Evolutionary conservation across 2,888 invertebrate genomes (phyloP).

Genomic region (Choreutis nemorana): DNA sequence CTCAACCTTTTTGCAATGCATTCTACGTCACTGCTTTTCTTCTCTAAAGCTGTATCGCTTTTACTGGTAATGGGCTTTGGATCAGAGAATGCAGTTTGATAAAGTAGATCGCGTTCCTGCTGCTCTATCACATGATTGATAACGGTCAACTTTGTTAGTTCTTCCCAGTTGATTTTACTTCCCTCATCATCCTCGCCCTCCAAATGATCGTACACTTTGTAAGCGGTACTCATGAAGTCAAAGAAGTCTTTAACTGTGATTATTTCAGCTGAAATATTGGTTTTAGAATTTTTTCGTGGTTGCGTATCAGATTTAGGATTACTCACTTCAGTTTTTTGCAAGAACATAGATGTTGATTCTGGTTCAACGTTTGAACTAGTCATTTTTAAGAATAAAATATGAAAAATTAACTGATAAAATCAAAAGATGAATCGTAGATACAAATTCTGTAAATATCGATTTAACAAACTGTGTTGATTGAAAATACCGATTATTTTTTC

Average conservation of each 20-base stretch:
- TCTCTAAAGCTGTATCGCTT: slow-evolving; percentile 40
- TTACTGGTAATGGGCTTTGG: slow-evolving; percentile 38
- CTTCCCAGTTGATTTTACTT: slow-evolving; percentile 58
- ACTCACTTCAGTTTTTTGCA: slow-evolving; percentile 34
- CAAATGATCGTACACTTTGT: slow-evolving; percentile 68
- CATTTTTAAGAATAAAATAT: no score
- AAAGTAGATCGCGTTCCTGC: slow-evolving; percentile 48
- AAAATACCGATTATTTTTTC: no score
- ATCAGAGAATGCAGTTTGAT: slow-evolving; percentile 33
- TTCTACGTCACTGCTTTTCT: slow-evolving; percentile 24
- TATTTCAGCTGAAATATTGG: slow-evolving; percentile 57
- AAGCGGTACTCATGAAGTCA: slow-evolving; percentile 76
- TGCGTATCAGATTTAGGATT: slow-evolving; percentile 25
- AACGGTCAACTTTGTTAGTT: slow-evolving; percentile 54
- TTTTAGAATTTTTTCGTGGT: slow-evolving; percentile 30
- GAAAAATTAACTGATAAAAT: no score
- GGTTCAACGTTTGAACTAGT: slow-evolving; percentile 37
- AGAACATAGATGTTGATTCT: slow-evolving; percentile 46
- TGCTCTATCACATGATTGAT: slow-evolving; percentile 56
- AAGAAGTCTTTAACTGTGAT: slow-evolving; percentile 75
- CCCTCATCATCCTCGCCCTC: slow-evolving; percentile 50
- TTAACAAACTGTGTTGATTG: no score
- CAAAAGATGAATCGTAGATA: no score
- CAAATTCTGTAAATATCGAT: no score
- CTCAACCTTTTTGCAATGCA: slow-evolving; percentile 36